These are phyloP conservation scores for Lemur catta DNA, from an alignment of 2,797 vertebrate species.

Conservation along the genomic window DNA sequence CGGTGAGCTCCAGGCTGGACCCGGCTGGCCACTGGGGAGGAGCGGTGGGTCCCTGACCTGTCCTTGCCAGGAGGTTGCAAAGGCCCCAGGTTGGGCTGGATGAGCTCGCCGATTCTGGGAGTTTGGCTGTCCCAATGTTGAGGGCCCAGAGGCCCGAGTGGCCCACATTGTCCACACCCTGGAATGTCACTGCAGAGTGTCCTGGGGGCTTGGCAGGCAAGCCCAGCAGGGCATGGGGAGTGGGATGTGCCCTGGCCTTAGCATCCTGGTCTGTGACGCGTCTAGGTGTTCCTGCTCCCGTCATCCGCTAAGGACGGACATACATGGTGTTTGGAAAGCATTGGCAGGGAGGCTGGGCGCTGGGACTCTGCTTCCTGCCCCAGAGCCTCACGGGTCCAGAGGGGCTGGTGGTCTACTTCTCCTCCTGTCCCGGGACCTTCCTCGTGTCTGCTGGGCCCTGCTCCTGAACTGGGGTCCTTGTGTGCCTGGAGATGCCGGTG, in stretches of 20 bases:
- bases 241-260: neutral
- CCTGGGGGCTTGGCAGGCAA: rapidly evolving
- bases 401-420: rapidly evolving
- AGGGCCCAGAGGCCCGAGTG: rapidly evolving
- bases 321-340: rapidly evolving
- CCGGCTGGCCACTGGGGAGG: rapidly evolving
- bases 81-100: no score
- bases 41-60: rapidly evolving
- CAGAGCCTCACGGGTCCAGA: rapidly evolving
- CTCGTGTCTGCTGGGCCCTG: rapidly evolving
- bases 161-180: rapidly evolving
- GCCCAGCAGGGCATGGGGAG: rapidly evolving
- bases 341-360: rapidly evolving
- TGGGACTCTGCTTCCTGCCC: rapidly evolving
- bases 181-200: rapidly evolving
- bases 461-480: rapidly evolving
- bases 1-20: rapidly evolving
- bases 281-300: rapidly evolving
- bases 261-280: rapidly evolving
- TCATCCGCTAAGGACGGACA: neutral
- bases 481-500: rapidly evolving
- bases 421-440: neutral
- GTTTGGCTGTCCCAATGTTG: no score
- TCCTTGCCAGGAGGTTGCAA: rapidly evolving
- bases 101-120: rapidly evolving